Evolutionary conservation across 2,113 vertebrate genomes (phyloP).

Genomic region (Salminus brasiliensis): DNA sequence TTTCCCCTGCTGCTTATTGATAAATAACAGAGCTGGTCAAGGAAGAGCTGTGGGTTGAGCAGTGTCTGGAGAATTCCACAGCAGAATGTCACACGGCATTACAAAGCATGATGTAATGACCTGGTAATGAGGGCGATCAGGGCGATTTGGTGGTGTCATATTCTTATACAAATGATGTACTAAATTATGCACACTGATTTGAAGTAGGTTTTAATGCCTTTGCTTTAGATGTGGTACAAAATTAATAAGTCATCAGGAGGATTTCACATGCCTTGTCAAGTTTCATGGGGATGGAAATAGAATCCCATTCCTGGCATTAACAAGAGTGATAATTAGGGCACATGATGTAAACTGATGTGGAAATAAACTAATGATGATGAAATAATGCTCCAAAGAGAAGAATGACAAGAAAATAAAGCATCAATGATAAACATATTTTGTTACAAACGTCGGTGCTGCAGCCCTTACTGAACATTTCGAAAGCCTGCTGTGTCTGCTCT

Average conservation of each 20-base stretch:
- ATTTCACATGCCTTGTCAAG: not conserved
- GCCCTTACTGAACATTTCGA: no score
- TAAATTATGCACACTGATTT: not conserved
- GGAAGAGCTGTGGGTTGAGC: not conserved
- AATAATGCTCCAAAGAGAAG: not conserved
- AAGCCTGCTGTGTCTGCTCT: no score
- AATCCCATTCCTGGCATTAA: not conserved
- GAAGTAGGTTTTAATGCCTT: not conserved
- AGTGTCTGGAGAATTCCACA: not conserved
- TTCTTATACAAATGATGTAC: not conserved
- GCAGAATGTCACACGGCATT: not conserved
- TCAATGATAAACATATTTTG: no score
- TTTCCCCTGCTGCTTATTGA: not conserved
- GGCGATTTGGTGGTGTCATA: not conserved
- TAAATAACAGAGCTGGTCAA: not conserved
- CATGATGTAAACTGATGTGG: not conserved
- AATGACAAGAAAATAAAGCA: not conserved
- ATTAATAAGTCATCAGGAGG: not conserved
- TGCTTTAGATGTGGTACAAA: not conserved
- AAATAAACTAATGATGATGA: slow-evolving; percentile 11
- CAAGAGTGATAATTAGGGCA: not conserved
- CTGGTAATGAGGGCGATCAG: not conserved
- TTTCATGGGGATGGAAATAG: not conserved
- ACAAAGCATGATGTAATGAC: not conserved
- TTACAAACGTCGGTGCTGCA: no score